Base-by-base conservation (phyloP, 2,888 invertebrate genomes). In the Hypsopygia costalis region DNA sequence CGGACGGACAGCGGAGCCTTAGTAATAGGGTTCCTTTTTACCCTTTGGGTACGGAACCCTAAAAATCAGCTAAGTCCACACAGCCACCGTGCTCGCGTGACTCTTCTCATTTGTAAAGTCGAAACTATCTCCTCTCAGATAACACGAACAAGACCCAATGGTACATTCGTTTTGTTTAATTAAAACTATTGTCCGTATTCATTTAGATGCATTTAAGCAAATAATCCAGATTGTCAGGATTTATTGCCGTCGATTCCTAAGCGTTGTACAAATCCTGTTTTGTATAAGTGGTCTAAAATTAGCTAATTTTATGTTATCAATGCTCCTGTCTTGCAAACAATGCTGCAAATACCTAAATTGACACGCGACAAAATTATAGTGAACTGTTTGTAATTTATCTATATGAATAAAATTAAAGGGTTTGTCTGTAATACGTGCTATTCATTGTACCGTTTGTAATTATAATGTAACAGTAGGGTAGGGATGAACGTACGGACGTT, bases 21-120 rank as follows among this genome's bases (percentile, higher is more conserved):
- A n/a, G n/a, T n/a, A n/a, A n/a, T n/a, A n/a, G n/a, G n/a, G n/a
- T n/a, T n/a, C n/a, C n/a, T n/a, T n/a, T n/a, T n/a, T n/a, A n/a
- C n/a, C n/a, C n/a, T n/a, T n/a, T n/a, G n/a, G n/a, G n/a, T n/a
- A n/a, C n/a, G n/a, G n/a, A n/a, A n/a, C n/a, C 16, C 2, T 16
- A 16, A 16, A 16, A 16, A 16, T 16, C 16, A 16, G 16, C 16
- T 16, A 16, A 16, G 4, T 3, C 16, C 16, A 16, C 16, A 16
- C 16, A 16, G 16, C 16, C 16, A 25, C 38, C 43, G 54, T 56
- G 52, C 46, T 83, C 68, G 86, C 85, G 86, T 86, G 86, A 86
- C 82, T 80, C 55, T 54, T 62, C 69, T 70, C 81, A 82, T 86
- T 85, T 79, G 81, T 82, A 70, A 67, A 59, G 59, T 55, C 53